Conservation (phyloP, 2,888 invertebrate species). For the Heliconius sara region DNA sequence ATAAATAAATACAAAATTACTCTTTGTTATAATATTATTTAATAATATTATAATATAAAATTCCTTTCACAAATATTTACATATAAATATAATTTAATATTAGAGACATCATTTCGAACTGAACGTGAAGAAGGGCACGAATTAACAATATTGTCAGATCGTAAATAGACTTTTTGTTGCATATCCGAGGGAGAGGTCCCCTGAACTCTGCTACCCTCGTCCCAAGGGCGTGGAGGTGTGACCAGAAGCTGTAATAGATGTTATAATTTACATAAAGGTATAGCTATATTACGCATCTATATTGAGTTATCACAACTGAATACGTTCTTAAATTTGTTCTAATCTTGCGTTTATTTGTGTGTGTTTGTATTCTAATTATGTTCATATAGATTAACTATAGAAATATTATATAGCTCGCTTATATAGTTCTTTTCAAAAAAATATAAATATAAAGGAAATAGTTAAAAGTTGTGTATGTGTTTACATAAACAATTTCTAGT, state of each 20-base stretch:
- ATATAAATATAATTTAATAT: conserved; percentile 18
- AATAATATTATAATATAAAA: not conserved
- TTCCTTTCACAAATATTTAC: not conserved
- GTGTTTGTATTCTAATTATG: no score
- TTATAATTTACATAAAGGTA: conserved; percentile 37
- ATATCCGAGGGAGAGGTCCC: conserved; percentile 49
- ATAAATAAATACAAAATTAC: no score
- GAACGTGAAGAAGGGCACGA: conserved; percentile 42
- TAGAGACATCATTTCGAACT: conserved; percentile 6
- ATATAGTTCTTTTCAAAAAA: no score
- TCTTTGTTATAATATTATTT: no score
- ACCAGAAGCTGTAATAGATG: conserved; percentile 52
- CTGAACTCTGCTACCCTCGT: conserved; percentile 51
- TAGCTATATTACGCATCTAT: not conserved
- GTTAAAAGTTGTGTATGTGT: no score
- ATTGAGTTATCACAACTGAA: not conserved
- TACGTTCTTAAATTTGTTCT: not conserved
- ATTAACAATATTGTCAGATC: conserved; percentile 52
- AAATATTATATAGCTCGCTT: no score
- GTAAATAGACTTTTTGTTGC: conserved; percentile 53
- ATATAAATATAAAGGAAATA: no score
- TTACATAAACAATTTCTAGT: no score
- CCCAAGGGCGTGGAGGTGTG: conserved; percentile 57
- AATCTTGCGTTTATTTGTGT: no score
- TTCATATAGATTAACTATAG: no score